Evolutionary conservation across 2,888 invertebrate genomes (phyloP).

Genomic region (Pelosia muscerda): DNA sequence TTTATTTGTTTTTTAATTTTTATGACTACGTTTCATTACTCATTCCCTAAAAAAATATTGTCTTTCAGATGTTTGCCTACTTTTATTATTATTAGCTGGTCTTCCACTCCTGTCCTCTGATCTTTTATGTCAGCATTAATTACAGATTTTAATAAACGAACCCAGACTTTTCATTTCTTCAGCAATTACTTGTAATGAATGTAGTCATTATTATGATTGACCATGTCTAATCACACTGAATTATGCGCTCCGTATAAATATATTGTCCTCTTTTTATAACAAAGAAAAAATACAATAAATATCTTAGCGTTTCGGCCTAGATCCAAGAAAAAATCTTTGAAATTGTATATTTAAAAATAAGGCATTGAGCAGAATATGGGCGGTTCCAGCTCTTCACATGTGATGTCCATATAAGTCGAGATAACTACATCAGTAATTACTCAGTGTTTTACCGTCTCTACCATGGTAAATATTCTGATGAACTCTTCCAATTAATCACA

Average conservation of each 20-base stretch:
- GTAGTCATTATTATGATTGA: slow-evolving; percentile 26
- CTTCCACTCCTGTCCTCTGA: slow-evolving; percentile 7
- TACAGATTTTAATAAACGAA: neutral
- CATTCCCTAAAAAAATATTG: neutral
- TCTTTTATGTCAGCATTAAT: slow-evolving; percentile 3
- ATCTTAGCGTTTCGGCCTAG: neutral
- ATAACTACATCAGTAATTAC: too few species aligned
- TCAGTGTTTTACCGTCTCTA: too few species aligned
- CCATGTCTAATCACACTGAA: slow-evolving; percentile 32
- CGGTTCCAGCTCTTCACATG: too few species aligned
- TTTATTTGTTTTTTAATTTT: too few species aligned
- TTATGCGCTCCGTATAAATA: slow-evolving; percentile 25
- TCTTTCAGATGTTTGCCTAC: neutral
- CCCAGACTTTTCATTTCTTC: neutral
- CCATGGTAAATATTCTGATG: too few species aligned
- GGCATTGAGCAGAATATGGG: too few species aligned
- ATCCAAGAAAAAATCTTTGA: neutral
- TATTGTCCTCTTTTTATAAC: slow-evolving; percentile 23
- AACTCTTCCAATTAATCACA: too few species aligned
- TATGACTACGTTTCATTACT: too few species aligned
- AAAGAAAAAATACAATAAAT: slow-evolving; percentile 26
- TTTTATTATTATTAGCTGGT: neutral
- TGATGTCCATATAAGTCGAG: too few species aligned
- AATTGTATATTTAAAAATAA: neutral
- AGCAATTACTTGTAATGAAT: slow-evolving; percentile 26